Percentiles rank a stretch among this genome's conserved stretches.
Evolutionary conservation across 2,113 vertebrate species (phyloP).

Genomic region (Aptenodytes forsteri): DNA sequence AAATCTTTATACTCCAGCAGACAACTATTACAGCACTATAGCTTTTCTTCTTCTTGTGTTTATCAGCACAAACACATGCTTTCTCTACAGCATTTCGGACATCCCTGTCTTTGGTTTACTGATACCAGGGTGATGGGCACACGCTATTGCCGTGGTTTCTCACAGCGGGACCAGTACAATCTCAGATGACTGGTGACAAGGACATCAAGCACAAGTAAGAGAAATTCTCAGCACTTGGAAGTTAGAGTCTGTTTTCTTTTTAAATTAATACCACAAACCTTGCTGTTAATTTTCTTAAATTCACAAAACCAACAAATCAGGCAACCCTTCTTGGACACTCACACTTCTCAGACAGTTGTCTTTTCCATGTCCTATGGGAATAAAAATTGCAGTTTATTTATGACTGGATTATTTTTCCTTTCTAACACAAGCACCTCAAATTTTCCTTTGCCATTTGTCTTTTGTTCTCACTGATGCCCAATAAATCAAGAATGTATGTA

Average conservation of each 20-base stretch:
- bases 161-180: neutral
- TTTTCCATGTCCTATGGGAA: neutral
- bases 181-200: neutral
- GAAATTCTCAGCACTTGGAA: neutral
- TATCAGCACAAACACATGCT: neutral
- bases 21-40: neutral
- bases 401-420: neutral
- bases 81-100: neutral
- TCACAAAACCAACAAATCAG: neutral
- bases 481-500: neutral
- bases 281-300: neutral
- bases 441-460: neutral
- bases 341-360: neutral
- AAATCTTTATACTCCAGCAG: neutral
- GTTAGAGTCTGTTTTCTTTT: neutral
- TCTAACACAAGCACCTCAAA: neutral
- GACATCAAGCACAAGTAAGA: neutral
- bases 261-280: neutral
- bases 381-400: neutral
- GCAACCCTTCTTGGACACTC: neutral
- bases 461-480: neutral
- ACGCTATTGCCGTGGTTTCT: rapidly evolving
- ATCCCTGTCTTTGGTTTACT: neutral
- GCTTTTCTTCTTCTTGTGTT: neutral
- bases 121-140: neutral